phyloP scores from a whole-genome alignment of 64 coral and sea anemone species.

The Astreopora myriophthalma region DNA sequence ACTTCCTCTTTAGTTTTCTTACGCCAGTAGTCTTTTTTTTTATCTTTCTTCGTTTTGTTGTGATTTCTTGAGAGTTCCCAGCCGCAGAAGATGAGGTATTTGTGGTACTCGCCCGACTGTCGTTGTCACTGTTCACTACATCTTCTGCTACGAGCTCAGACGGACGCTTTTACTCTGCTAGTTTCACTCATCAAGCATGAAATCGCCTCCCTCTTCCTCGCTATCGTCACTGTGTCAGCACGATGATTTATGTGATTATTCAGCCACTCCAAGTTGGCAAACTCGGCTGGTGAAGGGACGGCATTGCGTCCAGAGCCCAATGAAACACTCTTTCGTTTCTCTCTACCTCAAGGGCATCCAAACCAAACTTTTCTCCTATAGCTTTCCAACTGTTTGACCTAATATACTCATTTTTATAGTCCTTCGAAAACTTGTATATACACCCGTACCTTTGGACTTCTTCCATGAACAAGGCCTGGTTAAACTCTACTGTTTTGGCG shows the following conservation, averaged over 20 bases:
- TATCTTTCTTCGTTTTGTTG: background rate
- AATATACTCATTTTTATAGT: background rate
- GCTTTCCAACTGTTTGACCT: background rate
- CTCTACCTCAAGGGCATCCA: background rate
- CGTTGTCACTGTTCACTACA: background rate
- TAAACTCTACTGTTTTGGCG: too few relatives aligned
- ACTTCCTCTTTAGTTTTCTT: background rate
- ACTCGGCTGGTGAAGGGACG: background rate
- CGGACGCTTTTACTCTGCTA: background rate
- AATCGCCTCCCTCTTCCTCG: background rate
- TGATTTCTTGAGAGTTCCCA: background rate
- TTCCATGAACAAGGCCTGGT: too few relatives aligned
- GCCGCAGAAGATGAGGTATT: background rate
- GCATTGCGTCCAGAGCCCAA: background rate
- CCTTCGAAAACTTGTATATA: too few relatives aligned
- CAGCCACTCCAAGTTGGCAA: background rate
- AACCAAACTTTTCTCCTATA: background rate
- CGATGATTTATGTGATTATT: background rate
- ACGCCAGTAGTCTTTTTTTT: background rate
- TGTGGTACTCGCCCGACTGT: background rate
- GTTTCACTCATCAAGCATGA: background rate
- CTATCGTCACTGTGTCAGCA: background rate
- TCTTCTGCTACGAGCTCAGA: background rate
- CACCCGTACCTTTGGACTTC: too few relatives aligned
- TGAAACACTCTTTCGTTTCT: background rate